phyloP scores from a whole-genome alignment of 2,113 vertebrate species.

The Triplophysa dalaica region DNA sequence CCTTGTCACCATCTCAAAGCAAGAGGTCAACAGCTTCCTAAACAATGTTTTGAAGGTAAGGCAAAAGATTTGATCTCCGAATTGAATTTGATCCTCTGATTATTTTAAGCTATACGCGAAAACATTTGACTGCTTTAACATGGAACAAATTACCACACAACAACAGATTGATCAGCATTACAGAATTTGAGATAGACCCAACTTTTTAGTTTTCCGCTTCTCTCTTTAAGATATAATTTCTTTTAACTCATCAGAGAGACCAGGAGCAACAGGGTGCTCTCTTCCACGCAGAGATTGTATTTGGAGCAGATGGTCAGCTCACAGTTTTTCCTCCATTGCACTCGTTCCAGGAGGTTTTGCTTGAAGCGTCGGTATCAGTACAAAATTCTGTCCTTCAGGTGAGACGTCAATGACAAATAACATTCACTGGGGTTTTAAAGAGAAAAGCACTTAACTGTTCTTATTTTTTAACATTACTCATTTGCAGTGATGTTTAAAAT shows the following conservation, averaged over 20 bases:
- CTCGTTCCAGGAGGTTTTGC: slow-evolving; percentile 67
- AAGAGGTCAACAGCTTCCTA: slow-evolving; percentile 69
- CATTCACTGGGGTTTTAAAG: not conserved
- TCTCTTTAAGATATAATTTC: not conserved
- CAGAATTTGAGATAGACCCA: too few relatives aligned
- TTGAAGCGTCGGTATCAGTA: slow-evolving; percentile 56
- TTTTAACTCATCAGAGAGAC: slow-evolving; percentile 55
- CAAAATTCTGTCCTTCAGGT: slow-evolving; percentile 70
- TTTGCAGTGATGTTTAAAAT: too few relatives aligned
- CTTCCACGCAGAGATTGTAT: slow-evolving; percentile 70
- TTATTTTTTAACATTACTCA: not conserved
- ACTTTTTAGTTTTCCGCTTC: too few relatives aligned
- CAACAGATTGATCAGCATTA: too few relatives aligned
- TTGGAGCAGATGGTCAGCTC: slow-evolving; percentile 61
- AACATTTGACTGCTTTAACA: too few relatives aligned
- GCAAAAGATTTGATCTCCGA: not conserved
- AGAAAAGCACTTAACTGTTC: not conserved
- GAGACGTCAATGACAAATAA: slow-evolving; percentile 19
- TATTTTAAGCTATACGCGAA: too few relatives aligned
- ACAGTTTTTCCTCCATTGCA: slow-evolving; percentile 64
- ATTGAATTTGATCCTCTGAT: not conserved
- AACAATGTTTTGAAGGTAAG: slow-evolving; percentile 69
- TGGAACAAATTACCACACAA: too few relatives aligned
- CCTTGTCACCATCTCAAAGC: slow-evolving; percentile 67
- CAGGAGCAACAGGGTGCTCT: slow-evolving; percentile 49